Base-by-base conservation (phyloP, 2,797 vertebrate species). In the Myotis myotis region DNA sequence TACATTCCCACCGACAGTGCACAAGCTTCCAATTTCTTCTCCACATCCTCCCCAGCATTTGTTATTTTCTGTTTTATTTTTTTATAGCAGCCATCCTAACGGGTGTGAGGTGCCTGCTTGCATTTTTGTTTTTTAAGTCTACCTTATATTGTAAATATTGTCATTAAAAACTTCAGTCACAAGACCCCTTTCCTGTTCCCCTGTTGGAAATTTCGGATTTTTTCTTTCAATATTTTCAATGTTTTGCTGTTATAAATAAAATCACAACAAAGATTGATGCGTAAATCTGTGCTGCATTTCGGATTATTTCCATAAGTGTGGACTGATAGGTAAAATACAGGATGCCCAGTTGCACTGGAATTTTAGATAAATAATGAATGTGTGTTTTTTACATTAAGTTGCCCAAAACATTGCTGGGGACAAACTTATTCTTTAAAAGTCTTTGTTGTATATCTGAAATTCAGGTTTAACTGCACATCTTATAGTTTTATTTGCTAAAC, bases 341-440 rank as follows among this genome's bases (percentile, higher is more conserved):
- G 19, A 74, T 55, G 23, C 12, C 57, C 19, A 6, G 44, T 25
- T 49, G 30, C 72, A n/a, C 38, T 55, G 93, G 68, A 55, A 75
- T 93, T 93, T 95, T 64, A 83, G 66, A 84, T 90, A 75, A 91
- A 88, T 47, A 87, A 79, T 76, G 41, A 76, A 71, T 93, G 49
- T 47, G 16, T 85, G 75, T 79, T 75, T 87, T 81, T 87, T 90
- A 64, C 55, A 57, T 8, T 88, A 81, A 93, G 10, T 72, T 68
- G 23, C 55, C 70, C n/a, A 55, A 89, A 81, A 79, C 79, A 88
- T 74, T 95, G 13, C 75, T 38, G 25, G 7, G 22, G 38, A 87
- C 64, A 92, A 68, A 86, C 9, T 87, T 83, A 85, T 33, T 85
- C 47, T 53, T 47, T 30, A 38, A 95, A 84, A 68, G 0, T 74